phyloP scores from a whole-genome alignment of 2,888 invertebrate genomes.

The Tolmerus cingulatus region DNA sequence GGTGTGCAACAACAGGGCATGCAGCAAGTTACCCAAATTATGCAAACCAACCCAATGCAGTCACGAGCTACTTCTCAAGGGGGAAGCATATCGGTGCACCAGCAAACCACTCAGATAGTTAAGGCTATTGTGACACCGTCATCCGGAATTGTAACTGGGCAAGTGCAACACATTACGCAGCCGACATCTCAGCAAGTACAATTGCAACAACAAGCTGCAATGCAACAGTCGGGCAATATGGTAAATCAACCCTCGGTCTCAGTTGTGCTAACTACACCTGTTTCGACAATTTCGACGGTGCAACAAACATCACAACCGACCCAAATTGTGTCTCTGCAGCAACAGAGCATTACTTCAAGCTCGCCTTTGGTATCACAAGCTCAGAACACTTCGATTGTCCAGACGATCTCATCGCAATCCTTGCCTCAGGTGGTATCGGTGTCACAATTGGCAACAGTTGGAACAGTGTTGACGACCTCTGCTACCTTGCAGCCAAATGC shows the following conservation, averaged over 20 bases:
- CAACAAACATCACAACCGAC: slow-evolving; percentile 51
- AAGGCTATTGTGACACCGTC: slow-evolving; percentile 61
- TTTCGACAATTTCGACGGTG: slow-evolving; percentile 57
- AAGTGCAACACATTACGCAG: slow-evolving; percentile 64
- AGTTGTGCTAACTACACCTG: slow-evolving; percentile 62
- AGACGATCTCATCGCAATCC: slow-evolving; percentile 59
- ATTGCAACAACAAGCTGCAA: slow-evolving; percentile 39
- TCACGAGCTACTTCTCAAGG: slow-evolving; percentile 54
- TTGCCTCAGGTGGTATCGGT: slow-evolving; percentile 63
- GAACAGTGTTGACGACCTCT: slow-evolving; percentile 61
- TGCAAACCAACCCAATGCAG: slow-evolving; percentile 53
- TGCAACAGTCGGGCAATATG: slow-evolving; percentile 53
- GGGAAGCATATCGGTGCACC: slow-evolving; percentile 55
- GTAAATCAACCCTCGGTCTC: slow-evolving; percentile 59
- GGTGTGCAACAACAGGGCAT: slow-evolving; percentile 49
- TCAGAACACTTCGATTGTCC: slow-evolving; percentile 58
- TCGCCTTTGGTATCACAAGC: slow-evolving; percentile 52
- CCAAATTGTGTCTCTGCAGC: slow-evolving; percentile 62
- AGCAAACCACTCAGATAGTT: slow-evolving; percentile 59
- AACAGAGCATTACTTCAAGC: slow-evolving; percentile 57
- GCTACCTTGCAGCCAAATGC: slow-evolving; percentile 57
- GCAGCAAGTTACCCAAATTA: slow-evolving; percentile 53
- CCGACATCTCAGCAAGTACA: slow-evolving; percentile 56
- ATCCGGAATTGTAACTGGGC: slow-evolving; percentile 56
- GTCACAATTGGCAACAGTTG: slow-evolving; percentile 61